Conservation (phyloP, 2,888 invertebrate genomes). For the Dryobotodes eremita region DNA sequence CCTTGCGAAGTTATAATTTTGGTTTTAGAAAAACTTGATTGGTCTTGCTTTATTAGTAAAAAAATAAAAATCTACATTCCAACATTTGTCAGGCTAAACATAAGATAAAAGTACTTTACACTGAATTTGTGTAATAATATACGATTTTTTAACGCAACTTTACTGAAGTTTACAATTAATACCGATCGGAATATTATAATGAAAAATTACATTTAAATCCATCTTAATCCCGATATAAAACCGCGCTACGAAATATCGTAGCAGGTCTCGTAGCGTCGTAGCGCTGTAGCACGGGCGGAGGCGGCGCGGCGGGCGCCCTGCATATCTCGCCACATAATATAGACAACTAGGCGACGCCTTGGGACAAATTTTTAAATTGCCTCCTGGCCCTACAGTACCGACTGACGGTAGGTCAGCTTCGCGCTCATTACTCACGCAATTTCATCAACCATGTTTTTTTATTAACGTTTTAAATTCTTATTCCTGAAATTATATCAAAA, state of each 20-base stretch:
- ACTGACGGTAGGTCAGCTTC: conserved; percentile 71
- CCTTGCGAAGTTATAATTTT: too few species aligned
- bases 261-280: conserved; percentile 65
- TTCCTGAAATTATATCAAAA: conserved; percentile 17
- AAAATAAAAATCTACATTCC: neutral
- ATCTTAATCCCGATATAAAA: conserved; percentile 8
- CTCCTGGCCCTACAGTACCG: conserved; percentile 79
- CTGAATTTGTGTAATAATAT: neutral
- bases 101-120: neutral
- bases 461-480: conserved; percentile 58
- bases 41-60: neutral
- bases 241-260: conserved; percentile 51
- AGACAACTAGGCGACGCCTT: conserved; percentile 84
- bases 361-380: conserved; percentile 89
- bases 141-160: neutral
- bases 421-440: conserved; percentile 68
- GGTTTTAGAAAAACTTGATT: neutral
- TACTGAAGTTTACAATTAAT: neutral
- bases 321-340: conserved; percentile 82
- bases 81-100: neutral
- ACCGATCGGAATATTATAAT: neutral
- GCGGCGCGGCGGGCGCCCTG: conserved; percentile 73
- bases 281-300: conserved; percentile 64
- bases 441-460: conserved; percentile 61
- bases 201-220: neutral